Evolutionary conservation across 2,888 invertebrate species (phyloP), one percentile per base, ranked within the genome.

Genomic region (Rutpela maculata): DNA sequence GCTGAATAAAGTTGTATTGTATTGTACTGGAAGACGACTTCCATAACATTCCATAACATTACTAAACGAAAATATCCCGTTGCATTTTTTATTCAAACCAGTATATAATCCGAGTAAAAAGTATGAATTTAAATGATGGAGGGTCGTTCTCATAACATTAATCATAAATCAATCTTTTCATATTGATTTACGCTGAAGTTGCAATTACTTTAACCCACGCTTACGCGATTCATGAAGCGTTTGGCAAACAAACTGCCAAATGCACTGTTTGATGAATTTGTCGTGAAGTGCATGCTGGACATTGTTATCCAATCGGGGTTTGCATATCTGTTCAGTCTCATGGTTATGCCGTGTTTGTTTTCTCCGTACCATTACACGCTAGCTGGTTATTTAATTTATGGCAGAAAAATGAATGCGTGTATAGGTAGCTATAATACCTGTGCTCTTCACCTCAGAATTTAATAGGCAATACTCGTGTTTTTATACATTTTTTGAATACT

Each of bases 201-300:
- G 79, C 80, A 81, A 81, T 81, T 79, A 81, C 77, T 80, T 83
- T 73, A 60, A 79, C 57, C 77, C 76, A 62, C 75, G 80, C 78
- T 72, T 81, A 80, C 79, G 81, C 78, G 82, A 81, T 81, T 78
- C 82, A 82, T 84, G 81, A 82, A 85, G 85, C 83, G 82, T 80
- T 85, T 69, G 77, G 85, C 81, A 85, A 85, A 85, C 85, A 85
- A 81, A 81, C 83, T 83, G 84, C 83, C 84, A 85, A 86, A 85
- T 85, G 85, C 85, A 85, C 81, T 84, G 84, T 85, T 85, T 84
- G 85, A 83, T 81, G 84, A 85, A 85, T 84, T 85, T 84, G 81
- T 83, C 82, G 80, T 83, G 79, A 80, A 84, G 84, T 84, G 84
- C 81, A 81, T 83, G 81, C 81, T 78, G 84, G 84, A 85, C 85